Percentiles rank a stretch among this genome's conserved stretches.
Evolutionary conservation across 2,797 vertebrate species (phyloP).

Genomic region (Loris lydekkerianus): DNA sequence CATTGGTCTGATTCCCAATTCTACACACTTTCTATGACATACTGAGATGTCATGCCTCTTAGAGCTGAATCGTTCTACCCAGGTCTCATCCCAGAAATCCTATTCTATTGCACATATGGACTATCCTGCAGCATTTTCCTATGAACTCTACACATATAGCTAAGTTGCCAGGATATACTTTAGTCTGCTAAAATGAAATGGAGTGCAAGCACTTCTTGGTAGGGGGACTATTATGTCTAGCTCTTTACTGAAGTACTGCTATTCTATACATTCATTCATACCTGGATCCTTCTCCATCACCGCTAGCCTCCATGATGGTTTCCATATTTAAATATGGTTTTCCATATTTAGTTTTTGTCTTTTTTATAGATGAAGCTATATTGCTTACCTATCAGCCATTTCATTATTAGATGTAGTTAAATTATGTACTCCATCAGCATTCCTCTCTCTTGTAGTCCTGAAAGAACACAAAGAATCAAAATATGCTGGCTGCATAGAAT

Average conservation of each 20-base stretch:
- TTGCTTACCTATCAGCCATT: not conserved
- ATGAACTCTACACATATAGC: not conserved
- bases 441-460: constrained; percentile 9
- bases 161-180: not conserved
- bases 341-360: not conserved
- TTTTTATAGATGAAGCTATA: constrained; percentile 3
- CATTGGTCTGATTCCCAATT: constrained; percentile 5
- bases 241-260: not conserved
- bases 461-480: not conserved
- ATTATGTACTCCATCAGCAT: not conserved
- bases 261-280: not conserved
- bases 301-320: not conserved
- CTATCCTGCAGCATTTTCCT: constrained; percentile 1
- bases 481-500: not conserved
- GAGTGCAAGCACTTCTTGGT: not conserved
- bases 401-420: not conserved
- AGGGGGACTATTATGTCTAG: not conserved
- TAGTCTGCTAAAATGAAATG: not conserved
- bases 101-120: not conserved
- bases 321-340: not conserved
- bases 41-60: not conserved
- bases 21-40: not conserved
- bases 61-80: not conserved
- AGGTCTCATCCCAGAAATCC: constrained; percentile 11
- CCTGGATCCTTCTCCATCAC: not conserved